Conservation (phyloP, 30 jellyfish, hydroid and myxozoan species). For the Aurelia sp. region DNA sequence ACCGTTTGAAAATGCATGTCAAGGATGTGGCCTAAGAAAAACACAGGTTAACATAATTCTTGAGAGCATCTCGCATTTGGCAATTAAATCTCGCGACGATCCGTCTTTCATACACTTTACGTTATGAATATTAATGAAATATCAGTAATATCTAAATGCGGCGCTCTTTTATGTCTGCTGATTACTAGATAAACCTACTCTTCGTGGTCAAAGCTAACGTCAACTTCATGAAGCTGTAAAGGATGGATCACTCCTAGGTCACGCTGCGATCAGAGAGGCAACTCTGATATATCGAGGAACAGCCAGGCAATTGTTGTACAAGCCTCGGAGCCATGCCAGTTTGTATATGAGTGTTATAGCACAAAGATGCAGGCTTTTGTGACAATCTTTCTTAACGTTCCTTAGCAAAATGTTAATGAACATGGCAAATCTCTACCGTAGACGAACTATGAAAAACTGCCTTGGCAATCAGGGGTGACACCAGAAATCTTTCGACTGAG, state of each 20-base stretch:
- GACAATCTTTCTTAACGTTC: too few species aligned
- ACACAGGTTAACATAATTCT: conserved; percentile 40
- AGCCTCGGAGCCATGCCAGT: too few species aligned
- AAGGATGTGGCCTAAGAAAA: conserved; percentile 27
- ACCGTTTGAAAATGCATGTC: conserved; percentile 30
- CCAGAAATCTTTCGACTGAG: too few species aligned
- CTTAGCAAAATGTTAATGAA: too few species aligned
- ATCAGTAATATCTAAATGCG: conserved; percentile 61
- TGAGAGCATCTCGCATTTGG: conserved; percentile 9
- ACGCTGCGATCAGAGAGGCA: conserved; percentile 31
- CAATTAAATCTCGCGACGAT: conserved; percentile 50
- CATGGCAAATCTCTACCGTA: too few species aligned
- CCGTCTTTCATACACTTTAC: conserved; percentile 54
- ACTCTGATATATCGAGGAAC: too few species aligned
- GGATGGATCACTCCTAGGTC: conserved; percentile 49
- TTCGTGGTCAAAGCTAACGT: conserved; percentile 66
- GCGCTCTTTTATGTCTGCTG: conserved; percentile 57
- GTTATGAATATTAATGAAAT: conserved; percentile 63
- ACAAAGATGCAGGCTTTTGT: too few species aligned
- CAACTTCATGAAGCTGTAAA: conserved; percentile 20
- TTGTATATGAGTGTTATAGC: too few species aligned
- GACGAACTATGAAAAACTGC: too few species aligned
- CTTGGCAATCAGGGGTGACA: too few species aligned
- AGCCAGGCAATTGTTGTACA: not conserved
- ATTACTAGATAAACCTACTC: conserved; percentile 48